Base-by-base conservation (phyloP, 92 coral and sea anemone genomes). In the Epizoanthus rinbou region DNA sequence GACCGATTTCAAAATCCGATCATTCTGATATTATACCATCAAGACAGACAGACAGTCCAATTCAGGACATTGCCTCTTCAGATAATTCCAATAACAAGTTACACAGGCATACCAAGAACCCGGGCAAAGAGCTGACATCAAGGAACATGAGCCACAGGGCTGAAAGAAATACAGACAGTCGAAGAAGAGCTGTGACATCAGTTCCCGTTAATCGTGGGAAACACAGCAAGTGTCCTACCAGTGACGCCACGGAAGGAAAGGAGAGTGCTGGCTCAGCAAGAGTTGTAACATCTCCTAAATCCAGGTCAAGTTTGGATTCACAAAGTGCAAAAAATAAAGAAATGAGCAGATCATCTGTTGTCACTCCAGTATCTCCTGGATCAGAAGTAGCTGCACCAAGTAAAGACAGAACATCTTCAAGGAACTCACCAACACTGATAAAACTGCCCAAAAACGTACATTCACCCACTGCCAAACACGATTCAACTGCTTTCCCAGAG, bases 21-120 rank as follows among this genome's bases (percentile, higher is more conserved):
- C 22, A 17, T 59, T 76, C n/a, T 60, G 57, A 62, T 62, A 57
- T 19, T 18, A 15, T 22, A 56, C 70, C 37, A 41, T 60, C 71
- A 60, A 18, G 16, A 24, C 41, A 60, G 7, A 41, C 10, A 60
- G 33, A 43, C 16, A 41, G 35, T 60, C 66, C 22, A 62, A 57
- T 60, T 78, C 15, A 41, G 47, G 71, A 63, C 64, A n/a, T 33
- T 75, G 17, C 43, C 13, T 8, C 82, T 14, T 37, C 58, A 50
- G 54, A 39, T 59, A 54, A 78, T 78, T 62, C 59, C 39, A 57
- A 78, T 39, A 59, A 19, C 64, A 43, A 78, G 13, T 50, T 1
- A 9, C 37, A 5, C 15, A 23, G n/a, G 4, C 5, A 22, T 41
- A 56, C 81, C 21, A 78, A 63, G 24, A 78, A 39, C 24, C 3